Percentiles rank a stretch among this genome's conserved stretches.
phyloP scores from a whole-genome alignment of 2,888 invertebrate species.

The Diachrysia chrysitis region DNA sequence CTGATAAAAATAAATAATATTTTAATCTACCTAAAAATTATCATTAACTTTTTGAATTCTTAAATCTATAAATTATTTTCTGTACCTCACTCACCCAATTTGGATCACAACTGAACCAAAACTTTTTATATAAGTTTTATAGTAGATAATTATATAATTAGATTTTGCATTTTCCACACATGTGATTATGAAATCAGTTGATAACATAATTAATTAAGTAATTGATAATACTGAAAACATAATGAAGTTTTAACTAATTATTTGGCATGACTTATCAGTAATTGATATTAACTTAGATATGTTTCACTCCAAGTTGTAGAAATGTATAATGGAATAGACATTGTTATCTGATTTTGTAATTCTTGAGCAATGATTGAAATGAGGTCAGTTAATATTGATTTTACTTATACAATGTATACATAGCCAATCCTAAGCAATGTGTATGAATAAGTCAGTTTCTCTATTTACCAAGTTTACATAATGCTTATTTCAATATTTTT shows the following conservation, averaged over 20 bases:
- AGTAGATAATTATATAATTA: neutral
- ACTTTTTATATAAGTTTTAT: neutral
- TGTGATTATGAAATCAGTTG: conserved; percentile 1
- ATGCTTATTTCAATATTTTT: neutral
- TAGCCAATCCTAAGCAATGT: neutral
- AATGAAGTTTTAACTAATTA: neutral
- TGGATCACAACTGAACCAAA: neutral
- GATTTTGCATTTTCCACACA: neutral
- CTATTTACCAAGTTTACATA: neutral
- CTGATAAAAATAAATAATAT: neutral
- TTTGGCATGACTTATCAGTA: neutral
- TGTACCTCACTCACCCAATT: neutral
- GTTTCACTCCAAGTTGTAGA: neutral
- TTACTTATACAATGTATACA: neutral
- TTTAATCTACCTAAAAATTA: neutral
- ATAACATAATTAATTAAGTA: neutral
- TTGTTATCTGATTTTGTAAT: neutral
- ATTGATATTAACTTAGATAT: neutral
- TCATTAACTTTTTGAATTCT: neutral
- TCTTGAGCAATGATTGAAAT: neutral
- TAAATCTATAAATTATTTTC: neutral
- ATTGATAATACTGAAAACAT: neutral
- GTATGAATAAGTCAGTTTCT: neutral
- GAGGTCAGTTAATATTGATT: conserved; percentile 1
- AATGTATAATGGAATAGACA: neutral